Evolutionary conservation across 2,888 invertebrate genomes (phyloP).

Genomic region (Eucera pruinosa): DNA sequence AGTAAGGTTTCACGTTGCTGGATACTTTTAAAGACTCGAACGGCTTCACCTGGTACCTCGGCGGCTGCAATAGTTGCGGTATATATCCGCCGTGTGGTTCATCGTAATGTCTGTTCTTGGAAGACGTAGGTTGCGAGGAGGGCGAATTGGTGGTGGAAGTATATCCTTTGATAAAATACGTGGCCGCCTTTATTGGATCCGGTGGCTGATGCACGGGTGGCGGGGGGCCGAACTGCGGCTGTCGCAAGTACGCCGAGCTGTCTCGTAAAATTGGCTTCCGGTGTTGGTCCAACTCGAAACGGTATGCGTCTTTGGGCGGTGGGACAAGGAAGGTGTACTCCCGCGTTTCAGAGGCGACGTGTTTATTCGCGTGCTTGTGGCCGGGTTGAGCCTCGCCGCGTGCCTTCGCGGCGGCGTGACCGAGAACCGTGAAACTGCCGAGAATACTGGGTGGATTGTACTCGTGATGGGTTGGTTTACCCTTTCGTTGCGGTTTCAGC

Average conservation of each 20-base stretch:
- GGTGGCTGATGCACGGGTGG: conserved; percentile 53
- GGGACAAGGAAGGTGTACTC: conserved; percentile 80
- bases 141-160: conserved; percentile 59
- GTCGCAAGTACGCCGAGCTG: conserved; percentile 72
- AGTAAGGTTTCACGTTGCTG: conserved; percentile 72
- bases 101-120: conserved; percentile 70
- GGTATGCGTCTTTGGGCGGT: conserved; percentile 78
- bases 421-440: conserved; percentile 87
- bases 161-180: conserved; percentile 73
- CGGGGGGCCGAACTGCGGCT: conserved; percentile 71
- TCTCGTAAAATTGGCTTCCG: conserved; percentile 76
- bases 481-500: conserved; percentile 70
- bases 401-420: conserved; percentile 86
- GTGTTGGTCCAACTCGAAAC: conserved; percentile 78
- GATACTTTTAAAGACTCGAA: conserved; percentile 76
- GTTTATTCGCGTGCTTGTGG: conserved; percentile 59
- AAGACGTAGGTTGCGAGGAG: conserved; percentile 53
- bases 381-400: conserved; percentile 82
- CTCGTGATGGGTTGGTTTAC: conserved; percentile 71
- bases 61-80: conserved; percentile 65
- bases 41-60: conserved; percentile 68
- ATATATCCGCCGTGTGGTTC: conserved; percentile 59
- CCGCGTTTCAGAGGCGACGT: conserved; percentile 75
- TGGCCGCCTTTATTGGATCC: conserved; percentile 66
- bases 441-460: conserved; percentile 78